A percentile compares a stretch with the other conserved stretches of the same genome.
These are phyloP conservation scores for Dolichoris vasculosae DNA, from an alignment of 1,140 invertebrate genomes.

Conservation along the genomic window DNA sequence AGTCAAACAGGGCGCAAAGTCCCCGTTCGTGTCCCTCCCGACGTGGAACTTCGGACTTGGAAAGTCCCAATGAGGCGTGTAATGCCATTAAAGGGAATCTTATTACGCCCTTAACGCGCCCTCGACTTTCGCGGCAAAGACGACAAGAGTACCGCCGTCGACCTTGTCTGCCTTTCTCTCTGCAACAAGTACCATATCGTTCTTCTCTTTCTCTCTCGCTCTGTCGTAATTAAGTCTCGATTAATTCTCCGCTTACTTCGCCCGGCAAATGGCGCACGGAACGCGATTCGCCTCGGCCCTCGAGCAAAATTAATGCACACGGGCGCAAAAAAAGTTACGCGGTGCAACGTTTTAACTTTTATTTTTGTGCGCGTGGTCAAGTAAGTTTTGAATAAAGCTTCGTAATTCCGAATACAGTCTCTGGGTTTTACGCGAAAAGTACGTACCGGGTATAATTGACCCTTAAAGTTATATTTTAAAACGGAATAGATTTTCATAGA, in stretches of 20 bases:
- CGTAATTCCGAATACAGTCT: background rate
- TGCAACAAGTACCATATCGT: constrained; percentile 67
- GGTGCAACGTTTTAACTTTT: background rate
- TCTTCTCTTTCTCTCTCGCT: constrained; percentile 52
- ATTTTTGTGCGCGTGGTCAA: background rate
- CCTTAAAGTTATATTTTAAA: no score
- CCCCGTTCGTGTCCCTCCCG: background rate
- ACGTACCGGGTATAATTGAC: no score
- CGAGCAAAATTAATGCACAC: constrained; percentile 56
- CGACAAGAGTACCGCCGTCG: background rate
- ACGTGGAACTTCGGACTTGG: constrained; percentile 60
- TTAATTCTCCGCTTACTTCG: constrained; percentile 69
- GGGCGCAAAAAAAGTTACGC: background rate
- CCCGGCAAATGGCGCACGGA: constrained; percentile 47
- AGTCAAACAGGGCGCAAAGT: constrained; percentile 72
- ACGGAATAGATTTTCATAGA: no score
- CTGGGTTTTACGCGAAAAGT: background rate
- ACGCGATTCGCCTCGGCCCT: constrained; percentile 43
- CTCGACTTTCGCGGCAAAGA: constrained; percentile 52
- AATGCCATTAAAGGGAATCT: constrained; percentile 74
- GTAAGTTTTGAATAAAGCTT: background rate
- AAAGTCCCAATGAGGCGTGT: constrained; percentile 75
- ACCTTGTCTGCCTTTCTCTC: constrained; percentile 52
- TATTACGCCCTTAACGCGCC: constrained; percentile 70
- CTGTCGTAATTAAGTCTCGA: constrained; percentile 69